phyloP scores from a whole-genome alignment of 2,888 invertebrate species.

The Ecliptopera silaceata region DNA sequence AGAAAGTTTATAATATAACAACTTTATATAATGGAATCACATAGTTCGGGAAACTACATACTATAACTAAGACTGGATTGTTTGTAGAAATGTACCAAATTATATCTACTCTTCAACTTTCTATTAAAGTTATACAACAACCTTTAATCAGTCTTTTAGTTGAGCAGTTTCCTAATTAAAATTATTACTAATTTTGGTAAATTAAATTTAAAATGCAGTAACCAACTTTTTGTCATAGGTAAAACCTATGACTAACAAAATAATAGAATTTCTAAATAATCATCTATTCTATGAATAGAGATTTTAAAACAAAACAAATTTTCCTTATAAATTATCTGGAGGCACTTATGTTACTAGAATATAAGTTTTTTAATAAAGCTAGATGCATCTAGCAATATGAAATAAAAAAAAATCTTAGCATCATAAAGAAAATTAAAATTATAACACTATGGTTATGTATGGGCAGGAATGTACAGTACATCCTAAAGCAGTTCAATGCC shows the following conservation, averaged over 20 bases:
- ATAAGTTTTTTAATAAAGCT: too few species aligned
- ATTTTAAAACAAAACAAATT: neutral
- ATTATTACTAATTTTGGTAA: neutral
- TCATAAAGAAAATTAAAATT: too few species aligned
- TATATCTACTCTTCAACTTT: neutral
- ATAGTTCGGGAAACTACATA: neutral
- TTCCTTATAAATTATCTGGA: neutral
- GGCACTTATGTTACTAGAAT: too few species aligned
- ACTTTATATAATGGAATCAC: neutral
- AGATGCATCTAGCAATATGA: too few species aligned
- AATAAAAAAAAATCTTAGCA: too few species aligned
- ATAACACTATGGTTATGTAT: too few species aligned
- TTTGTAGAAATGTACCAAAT: neutral
- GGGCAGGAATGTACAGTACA: too few species aligned
- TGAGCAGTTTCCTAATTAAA: neutral
- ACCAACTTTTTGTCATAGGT: neutral
- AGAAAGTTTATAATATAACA: neutral
- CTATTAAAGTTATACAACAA: neutral
- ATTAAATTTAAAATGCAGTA: neutral
- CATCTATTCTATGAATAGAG: slow-evolving; percentile 4
- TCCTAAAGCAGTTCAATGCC: too few species aligned
- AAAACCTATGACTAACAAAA: neutral
- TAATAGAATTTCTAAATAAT: neutral
- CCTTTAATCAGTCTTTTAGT: neutral
- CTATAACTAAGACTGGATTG: neutral